phyloP scores from a whole-genome alignment of 2,888 invertebrate genomes.

The Gastrophysa polygoni region DNA sequence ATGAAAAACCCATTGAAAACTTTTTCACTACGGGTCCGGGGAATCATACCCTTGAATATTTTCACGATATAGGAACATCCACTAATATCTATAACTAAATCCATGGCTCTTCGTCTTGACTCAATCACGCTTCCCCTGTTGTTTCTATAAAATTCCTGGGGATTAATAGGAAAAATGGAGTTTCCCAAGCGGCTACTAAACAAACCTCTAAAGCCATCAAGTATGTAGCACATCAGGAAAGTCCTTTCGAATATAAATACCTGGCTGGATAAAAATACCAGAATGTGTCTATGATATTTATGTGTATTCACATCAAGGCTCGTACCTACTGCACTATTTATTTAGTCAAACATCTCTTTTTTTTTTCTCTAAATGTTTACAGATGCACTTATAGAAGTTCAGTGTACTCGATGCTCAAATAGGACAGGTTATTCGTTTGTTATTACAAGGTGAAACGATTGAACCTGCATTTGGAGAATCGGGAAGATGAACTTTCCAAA shows the following conservation, averaged over 20 bases:
- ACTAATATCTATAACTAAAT: no score
- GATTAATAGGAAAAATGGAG: background rate
- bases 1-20: no score
- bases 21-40: no score
- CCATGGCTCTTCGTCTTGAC: no score
- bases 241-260: constrained; percentile 1
- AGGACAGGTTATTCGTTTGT: constrained; percentile 82
- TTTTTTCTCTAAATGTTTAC: constrained; percentile 44
- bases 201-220: background rate
- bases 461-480: constrained; percentile 7
- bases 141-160: background rate
- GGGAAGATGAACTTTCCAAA: no score
- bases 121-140: no score
- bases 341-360: constrained; percentile 31
- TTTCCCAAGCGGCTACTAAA: background rate
- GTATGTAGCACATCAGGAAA: background rate
- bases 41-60: no score
- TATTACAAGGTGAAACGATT: constrained; percentile 70
- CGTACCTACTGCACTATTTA: constrained; percentile 32
- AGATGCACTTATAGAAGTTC: constrained; percentile 77
- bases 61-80: no score
- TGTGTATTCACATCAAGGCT: constrained; percentile 25
- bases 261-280: constrained; percentile 18
- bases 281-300: constrained; percentile 30
- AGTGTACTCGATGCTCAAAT: constrained; percentile 84